Percentiles rank a stretch among this genome's conserved stretches.
phyloP scores from a whole-genome alignment of 2,113 vertebrate species.

The Myxocyprinus asiaticus region DNA sequence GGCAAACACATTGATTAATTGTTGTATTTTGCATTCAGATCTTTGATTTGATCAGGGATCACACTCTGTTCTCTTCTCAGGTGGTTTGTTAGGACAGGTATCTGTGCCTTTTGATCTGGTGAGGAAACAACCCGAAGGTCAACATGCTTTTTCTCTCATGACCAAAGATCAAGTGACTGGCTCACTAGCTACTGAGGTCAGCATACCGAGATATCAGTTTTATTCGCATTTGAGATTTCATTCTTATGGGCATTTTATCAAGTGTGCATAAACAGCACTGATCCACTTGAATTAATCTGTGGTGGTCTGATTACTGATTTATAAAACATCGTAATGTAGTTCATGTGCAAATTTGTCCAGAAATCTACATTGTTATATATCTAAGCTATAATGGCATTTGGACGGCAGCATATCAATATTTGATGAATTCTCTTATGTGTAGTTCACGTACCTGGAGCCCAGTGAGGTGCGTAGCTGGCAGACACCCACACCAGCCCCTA shows the following conservation, averaged over 20 bases:
- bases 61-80: slow-evolving; percentile 63
- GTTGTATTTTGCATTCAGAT: neutral
- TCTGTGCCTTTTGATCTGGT: slow-evolving; percentile 88
- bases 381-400: too few species aligned
- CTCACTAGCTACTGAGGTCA: slow-evolving; percentile 87
- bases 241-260: too few species aligned
- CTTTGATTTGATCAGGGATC: slow-evolving; percentile 13
- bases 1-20: neutral
- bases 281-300: too few species aligned
- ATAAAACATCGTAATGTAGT: too few species aligned
- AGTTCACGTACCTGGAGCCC: slow-evolving; percentile 94
- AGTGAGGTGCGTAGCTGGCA: slow-evolving; percentile 81
- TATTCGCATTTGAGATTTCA: neutral
- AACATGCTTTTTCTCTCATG: slow-evolving; percentile 81
- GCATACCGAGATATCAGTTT: neutral
- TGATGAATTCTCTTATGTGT: neutral
- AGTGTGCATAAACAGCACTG: too few species aligned
- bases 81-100: slow-evolving; percentile 68
- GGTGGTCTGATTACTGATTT: too few species aligned
- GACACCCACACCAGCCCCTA: slow-evolving; percentile 73
- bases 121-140: slow-evolving; percentile 88
- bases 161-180: slow-evolving; percentile 73
- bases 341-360: too few species aligned
- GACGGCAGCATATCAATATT: too few species aligned
- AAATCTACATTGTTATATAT: too few species aligned